Evolutionary conservation across 1,140 invertebrate genomes (phyloP).

Genomic region (Stegodyphus mimosarum): DNA sequence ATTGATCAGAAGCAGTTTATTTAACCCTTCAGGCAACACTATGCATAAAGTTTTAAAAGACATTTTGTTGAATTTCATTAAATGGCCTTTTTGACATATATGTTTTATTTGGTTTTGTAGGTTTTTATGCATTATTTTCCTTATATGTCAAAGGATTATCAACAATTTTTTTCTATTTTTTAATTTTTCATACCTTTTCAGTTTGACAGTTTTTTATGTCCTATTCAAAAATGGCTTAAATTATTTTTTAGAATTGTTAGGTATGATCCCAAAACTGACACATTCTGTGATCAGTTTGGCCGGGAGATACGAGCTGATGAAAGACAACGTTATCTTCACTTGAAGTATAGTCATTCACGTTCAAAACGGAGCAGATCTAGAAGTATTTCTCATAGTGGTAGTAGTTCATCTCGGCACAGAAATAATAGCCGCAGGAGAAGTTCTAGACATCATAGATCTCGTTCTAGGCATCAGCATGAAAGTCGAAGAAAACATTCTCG

Average conservation of each 20-base stretch:
- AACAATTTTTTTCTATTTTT: too few relatives aligned
- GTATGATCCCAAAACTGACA: neutral
- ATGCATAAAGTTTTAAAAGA: too few relatives aligned
- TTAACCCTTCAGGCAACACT: too few relatives aligned
- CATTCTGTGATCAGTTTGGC: neutral
- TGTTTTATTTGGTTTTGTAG: too few relatives aligned
- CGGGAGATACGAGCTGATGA: neutral
- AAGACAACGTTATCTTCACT: neutral
- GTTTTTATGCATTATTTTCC: too few relatives aligned
- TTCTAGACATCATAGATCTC: neutral
- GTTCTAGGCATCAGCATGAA: neutral
- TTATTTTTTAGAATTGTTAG: neutral
- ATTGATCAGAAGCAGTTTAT: too few relatives aligned
- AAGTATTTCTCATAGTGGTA: neutral
- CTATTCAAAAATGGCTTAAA: neutral
- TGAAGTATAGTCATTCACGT: neutral
- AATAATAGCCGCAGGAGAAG: neutral
- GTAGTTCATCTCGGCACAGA: neutral
- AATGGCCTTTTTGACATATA: too few relatives aligned
- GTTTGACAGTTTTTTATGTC: too few relatives aligned
- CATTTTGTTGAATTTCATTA: too few relatives aligned
- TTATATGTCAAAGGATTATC: too few relatives aligned
- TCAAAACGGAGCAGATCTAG: neutral
- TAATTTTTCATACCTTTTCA: too few relatives aligned
- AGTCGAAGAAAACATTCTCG: neutral